Evolutionary conservation across 37 sponge, comb jelly and placozoan species (phyloP).

Genomic region (Mnemiopsis leidyi): DNA sequence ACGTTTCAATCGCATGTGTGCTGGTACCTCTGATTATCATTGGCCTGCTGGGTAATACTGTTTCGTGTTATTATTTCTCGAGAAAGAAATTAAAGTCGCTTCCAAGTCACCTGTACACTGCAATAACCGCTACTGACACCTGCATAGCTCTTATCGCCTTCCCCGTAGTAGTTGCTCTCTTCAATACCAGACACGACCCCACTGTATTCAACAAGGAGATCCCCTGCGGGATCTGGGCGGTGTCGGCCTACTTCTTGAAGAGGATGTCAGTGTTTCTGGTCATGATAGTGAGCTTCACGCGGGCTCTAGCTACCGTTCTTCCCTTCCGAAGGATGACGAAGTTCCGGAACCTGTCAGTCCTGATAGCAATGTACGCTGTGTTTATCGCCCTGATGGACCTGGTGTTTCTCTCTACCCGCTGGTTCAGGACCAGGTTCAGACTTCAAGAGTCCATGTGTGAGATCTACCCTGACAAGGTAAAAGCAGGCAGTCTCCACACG

Average conservation of each 20-base stretch:
- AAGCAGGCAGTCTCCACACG: neutral
- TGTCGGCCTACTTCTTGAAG: neutral
- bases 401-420: neutral
- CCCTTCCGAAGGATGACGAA: neutral
- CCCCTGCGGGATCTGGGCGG: neutral
- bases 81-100: neutral
- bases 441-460: neutral
- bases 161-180: neutral
- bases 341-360: neutral
- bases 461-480: neutral
- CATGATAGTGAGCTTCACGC: neutral
- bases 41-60: neutral
- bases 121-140: neutral
- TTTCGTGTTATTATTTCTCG: neutral
- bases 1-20: neutral
- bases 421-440: neutral
- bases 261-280: neutral
- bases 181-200: neutral
- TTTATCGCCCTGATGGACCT: neutral
- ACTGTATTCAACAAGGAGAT: neutral
- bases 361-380: neutral
- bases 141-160: neutral
- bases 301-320: neutral
- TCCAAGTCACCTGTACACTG: neutral
- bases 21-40: neutral